A percentile compares a stretch with the other conserved stretches of the same genome.
phyloP scores from a whole-genome alignment of 2,797 vertebrate genomes.

The Danio choprae region DNA sequence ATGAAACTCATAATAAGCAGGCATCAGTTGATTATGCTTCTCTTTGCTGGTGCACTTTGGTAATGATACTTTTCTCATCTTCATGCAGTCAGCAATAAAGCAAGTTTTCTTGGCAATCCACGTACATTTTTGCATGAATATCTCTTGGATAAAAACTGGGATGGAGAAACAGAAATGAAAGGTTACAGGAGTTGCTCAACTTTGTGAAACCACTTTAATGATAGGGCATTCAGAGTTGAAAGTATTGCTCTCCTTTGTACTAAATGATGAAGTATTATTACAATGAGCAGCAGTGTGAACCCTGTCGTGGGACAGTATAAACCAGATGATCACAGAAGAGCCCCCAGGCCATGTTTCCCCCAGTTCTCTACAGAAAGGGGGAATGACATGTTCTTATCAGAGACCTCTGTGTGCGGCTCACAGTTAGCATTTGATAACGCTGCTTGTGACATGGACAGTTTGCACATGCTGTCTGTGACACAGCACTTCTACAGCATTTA shows the following conservation, averaged over 20 bases:
- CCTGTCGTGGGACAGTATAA: neutral
- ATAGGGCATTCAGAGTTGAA: neutral
- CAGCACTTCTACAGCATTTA: neutral
- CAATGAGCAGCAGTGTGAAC: slow-evolving; percentile 11
- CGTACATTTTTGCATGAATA: neutral
- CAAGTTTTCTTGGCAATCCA: neutral
- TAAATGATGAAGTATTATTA: neutral
- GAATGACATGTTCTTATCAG: slow-evolving; percentile 46
- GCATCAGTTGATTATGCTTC: neutral
- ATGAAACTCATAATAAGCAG: neutral
- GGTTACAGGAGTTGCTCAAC: slow-evolving; percentile 21
- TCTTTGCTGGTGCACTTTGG: neutral
- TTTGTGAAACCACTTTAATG: neutral
- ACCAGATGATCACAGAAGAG: neutral
- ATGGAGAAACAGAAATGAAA: slow-evolving; percentile 17
- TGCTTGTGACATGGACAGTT: slow-evolving; percentile 6
- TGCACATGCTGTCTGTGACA: neutral
- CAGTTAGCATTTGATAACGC: slow-evolving; percentile 10
- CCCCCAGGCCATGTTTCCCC: slow-evolving; percentile 2
- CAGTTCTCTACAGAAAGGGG: neutral
- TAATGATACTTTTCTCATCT: slow-evolving; percentile 17
- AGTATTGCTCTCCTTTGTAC: neutral
- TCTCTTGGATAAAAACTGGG: neutral
- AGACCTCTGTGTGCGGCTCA: slow-evolving; percentile 20
- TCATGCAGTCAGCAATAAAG: slow-evolving; percentile 2